Percentiles rank a stretch among this genome's conserved stretches.
phyloP scores from a whole-genome alignment of 2,888 invertebrate genomes.

The Drosophila formosana region DNA sequence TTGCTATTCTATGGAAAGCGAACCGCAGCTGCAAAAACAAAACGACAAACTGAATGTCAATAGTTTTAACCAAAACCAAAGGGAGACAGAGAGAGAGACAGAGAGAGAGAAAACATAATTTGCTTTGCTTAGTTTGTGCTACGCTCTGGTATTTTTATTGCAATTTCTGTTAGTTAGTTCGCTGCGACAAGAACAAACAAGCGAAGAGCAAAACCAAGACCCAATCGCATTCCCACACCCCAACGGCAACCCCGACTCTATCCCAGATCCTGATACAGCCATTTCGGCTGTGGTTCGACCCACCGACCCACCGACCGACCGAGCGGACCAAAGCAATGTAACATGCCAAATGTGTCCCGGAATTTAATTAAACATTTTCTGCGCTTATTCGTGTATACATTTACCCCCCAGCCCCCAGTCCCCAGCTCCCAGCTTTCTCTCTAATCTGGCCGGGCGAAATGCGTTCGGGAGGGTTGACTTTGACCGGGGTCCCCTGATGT shows the following conservation, averaged over 20 bases:
- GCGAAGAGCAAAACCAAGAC: conserved; percentile 3
- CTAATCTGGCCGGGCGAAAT: conserved; percentile 8
- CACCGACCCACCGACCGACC: conserved; percentile 1
- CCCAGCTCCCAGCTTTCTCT: conserved; percentile 5
- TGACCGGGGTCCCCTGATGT: not conserved
- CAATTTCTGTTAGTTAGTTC: conserved; percentile 75
- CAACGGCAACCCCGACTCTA: not conserved
- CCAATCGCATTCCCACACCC: conserved; percentile 1
- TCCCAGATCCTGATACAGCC: not conserved
- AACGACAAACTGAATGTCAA: conserved; percentile 68
- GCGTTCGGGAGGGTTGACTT: conserved; percentile 3
- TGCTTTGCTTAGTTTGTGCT: conserved; percentile 79
- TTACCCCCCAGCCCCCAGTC: conserved; percentile 45
- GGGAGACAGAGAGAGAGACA: not conserved
- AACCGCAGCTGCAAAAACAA: conserved; percentile 50
- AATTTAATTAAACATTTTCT: conserved; percentile 82
- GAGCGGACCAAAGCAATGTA: conserved; percentile 69
- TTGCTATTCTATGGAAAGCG: conserved; percentile 32
- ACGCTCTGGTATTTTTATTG: conserved; percentile 81
- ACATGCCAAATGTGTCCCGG: conserved; percentile 82
- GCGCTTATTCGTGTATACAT: conserved; percentile 78
- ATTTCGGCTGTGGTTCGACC: conserved; percentile 62
- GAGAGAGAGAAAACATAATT: conserved; percentile 58
- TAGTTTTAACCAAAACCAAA: conserved; percentile 38
- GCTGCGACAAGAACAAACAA: conserved; percentile 49